Base-by-base conservation (phyloP, 1,140 invertebrate species). In the Teleogryllus occipitalis region DNA sequence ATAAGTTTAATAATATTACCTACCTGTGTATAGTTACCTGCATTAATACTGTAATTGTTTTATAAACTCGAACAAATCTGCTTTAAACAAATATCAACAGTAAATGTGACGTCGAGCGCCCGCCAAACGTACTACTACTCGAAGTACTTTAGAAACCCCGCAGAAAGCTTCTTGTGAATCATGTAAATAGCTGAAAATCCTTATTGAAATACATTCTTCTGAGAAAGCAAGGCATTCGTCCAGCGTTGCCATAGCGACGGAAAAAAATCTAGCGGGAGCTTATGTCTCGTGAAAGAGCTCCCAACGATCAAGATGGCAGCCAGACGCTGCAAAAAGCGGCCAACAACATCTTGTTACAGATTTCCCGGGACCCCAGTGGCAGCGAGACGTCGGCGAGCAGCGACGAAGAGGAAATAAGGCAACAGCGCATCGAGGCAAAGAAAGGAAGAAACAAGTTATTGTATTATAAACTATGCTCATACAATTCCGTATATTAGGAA, bases 401-500 rank as follows among this genome's bases (percentile, higher is more conserved):
- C 54, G 54, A 65, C 10, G 18, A 39, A 39, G 27, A 39, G 27
- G 27, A 39, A 39, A 39, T 39, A 39, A 39, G 27, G 27, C 27
- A 39, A 39, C 27, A 39, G 27, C 27, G 27, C 27, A 39, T 39
- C 27, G 27, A 65, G 54, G 54, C 54, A 65, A 65, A 65, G 54
- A 65, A 65, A 65, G 54, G 54, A 10, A 65, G 54, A 65, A 65
- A 65, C 54, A 65, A 65, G 54, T 65, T 65, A 65, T 65, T 65
- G 54, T 65, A 65, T 65, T 65, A 65, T 65, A 65, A 65, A 65
- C 54, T 65, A 65, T 65, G 54, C 54, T 65, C 54, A 18, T 65
- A 65, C 54, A 65, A 65, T 65, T 65, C 54, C 18, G 54, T 65
- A 65, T 65, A 65, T 65, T 65, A 65, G 54, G 54, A 65, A 65